A percentile compares a stretch with the other conserved stretches of the same genome.
phyloP scores from a whole-genome alignment of 2,113 vertebrate species.

The Rhodinocichla rosea region DNA sequence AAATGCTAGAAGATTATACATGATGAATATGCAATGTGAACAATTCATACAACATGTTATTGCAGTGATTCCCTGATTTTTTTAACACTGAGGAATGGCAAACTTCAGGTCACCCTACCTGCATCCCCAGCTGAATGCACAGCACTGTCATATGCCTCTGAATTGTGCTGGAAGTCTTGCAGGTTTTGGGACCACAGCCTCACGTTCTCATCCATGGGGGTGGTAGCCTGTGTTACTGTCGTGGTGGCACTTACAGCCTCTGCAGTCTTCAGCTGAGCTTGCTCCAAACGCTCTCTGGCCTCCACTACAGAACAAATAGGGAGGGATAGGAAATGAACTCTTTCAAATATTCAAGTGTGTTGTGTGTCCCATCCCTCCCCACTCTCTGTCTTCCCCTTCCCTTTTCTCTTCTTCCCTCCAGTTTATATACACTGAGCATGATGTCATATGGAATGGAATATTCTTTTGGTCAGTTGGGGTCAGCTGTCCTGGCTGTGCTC shows the following conservation, averaged over 20 bases:
- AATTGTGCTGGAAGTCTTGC: conserved; percentile 80
- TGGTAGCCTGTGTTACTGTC: conserved; percentile 73
- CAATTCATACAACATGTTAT: not conserved
- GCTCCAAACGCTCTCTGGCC: conserved; percentile 76
- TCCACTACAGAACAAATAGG: conserved; percentile 65
- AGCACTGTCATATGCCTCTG: conserved; percentile 78
- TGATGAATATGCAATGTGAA: not conserved
- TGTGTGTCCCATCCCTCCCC: rapidly evolving
- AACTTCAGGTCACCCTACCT: conserved; percentile 70
- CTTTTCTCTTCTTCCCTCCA: not conserved
- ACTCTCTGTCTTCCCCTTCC: not conserved
- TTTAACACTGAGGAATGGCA: not conserved
- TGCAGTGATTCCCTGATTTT: not conserved
- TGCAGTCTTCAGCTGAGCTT: conserved; percentile 74
- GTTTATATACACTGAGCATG: not conserved
- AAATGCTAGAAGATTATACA: not conserved
- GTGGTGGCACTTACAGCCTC: conserved; percentile 76
- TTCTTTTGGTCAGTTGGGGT: not conserved
- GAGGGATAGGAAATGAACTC: not conserved
- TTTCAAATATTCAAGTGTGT: not conserved
- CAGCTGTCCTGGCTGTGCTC: not conserved
- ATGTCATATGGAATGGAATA: not conserved
- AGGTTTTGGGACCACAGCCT: conserved; percentile 85
- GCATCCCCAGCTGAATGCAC: conserved; percentile 84
- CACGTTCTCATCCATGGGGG: conserved; percentile 80